Evolutionary conservation across 92 coral and sea anemone genomes (phyloP), one percentile per base, ranked within the genome.

Genomic region (Palythoa grandis): DNA sequence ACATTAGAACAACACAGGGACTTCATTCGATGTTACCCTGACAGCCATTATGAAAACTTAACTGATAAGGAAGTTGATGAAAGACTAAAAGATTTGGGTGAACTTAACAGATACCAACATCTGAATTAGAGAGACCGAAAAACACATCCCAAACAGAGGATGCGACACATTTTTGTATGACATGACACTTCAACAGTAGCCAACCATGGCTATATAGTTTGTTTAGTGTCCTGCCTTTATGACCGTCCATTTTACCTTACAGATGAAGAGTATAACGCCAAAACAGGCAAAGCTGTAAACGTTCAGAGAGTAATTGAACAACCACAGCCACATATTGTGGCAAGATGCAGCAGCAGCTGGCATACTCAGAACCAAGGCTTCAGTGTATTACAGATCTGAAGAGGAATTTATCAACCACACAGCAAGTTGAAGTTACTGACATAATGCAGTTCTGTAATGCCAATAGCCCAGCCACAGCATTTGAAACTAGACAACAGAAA

Each of bases 291-390:
- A 67, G 54, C 40, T 38, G 79, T 82, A 4, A 78, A 82, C 48
- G 65, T 79, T 14, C 92, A 90, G 56, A 87, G 53, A 24, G 54
- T 72, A 25, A 61, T 87, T 25, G 92, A 90, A 5, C 10, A 63
- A 5, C 69, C 69, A 63, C 69, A 63, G 69, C 69, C 5, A n/a
- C 69, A 63, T n/a, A 50, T 89, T 57, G 79, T 86, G 60, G 82
- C 92, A 77, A 15, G 89, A 20, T 84, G 91, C 60, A 66, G 92
- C 70, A 86, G 71, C 92, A 67, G 25, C 83, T 86, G 16, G 39
- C 83, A 13, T 89, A 89, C 82, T 43, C 66, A 7, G 89, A 88
- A 66, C 84, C 91, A 76, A 61, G 89, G 24, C 39, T 85, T 1
- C 53, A 47, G 20, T 85, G 89, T 25, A n/a, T 63, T n/a, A 3